Evolutionary conservation across 2,797 vertebrate genomes (phyloP).

Genomic region (Rhincodon typus): DNA sequence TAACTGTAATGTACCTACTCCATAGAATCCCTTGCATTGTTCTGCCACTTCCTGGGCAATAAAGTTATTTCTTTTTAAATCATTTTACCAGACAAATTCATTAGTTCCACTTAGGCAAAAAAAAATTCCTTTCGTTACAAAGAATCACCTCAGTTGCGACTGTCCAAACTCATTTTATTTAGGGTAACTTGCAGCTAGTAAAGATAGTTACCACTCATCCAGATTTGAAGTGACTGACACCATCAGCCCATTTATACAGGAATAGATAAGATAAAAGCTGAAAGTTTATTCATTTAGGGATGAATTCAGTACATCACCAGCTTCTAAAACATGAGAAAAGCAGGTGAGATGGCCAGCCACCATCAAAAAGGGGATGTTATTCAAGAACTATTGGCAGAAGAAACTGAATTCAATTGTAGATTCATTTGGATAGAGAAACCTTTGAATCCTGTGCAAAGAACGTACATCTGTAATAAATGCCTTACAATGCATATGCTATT

Average conservation of each 20-base stretch:
- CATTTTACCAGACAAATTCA: conserved; percentile 1
- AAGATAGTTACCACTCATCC: not conserved
- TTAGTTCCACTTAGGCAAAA: not conserved
- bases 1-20: not conserved
- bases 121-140: not conserved
- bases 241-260: not conserved
- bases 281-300: not conserved
- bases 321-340: not conserved
- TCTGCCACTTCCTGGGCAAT: not conserved
- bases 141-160: not conserved
- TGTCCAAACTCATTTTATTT: not conserved
- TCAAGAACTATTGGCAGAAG: not conserved
- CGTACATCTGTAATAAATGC: not conserved
- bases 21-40: no score
- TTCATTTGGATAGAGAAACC: conserved; percentile 2
- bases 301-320: not conserved
- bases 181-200: not conserved
- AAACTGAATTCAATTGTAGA: not conserved
- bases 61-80: not conserved
- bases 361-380: not conserved
- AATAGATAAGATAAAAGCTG: conserved; percentile 9
- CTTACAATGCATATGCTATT: not conserved
- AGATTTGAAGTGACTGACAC: not conserved
- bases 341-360: not conserved
- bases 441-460: not conserved